Conservation (phyloP, 2,113 vertebrate genomes). For the Sapayoa aenigma region DNA sequence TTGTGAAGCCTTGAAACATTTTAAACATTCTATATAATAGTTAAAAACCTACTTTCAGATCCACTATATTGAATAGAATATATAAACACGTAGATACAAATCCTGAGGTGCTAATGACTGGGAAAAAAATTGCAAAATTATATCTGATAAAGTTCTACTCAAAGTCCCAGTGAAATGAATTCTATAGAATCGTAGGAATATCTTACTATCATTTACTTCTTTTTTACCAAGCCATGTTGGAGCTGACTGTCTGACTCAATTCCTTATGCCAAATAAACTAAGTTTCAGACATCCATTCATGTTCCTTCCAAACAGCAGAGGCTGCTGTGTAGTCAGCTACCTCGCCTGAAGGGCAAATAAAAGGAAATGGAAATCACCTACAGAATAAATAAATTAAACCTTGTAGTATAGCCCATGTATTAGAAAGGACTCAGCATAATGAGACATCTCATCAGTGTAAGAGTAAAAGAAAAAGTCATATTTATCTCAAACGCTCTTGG, state of each 20-base stretch:
- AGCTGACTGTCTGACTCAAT: neutral
- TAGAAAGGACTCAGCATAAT: constrained; percentile 35
- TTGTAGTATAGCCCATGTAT: neutral
- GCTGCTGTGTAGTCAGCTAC: constrained; percentile 5
- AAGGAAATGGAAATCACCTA: constrained; percentile 31
- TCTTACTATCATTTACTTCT: neutral
- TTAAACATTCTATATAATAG: neutral
- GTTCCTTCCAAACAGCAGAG: constrained; percentile 18
- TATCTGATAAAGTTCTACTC: neutral
- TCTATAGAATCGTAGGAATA: neutral
- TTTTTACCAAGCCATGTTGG: neutral
- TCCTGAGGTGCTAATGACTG: neutral
- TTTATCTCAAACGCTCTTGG: constrained; percentile 22
- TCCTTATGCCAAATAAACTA: neutral
- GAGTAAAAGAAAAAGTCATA: constrained; percentile 30
- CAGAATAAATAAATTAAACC: constrained; percentile 51
- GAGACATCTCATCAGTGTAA: constrained; percentile 40
- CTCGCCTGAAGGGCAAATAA: neutral
- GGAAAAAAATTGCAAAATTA: neutral
- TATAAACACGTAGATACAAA: neutral
- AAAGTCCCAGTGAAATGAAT: neutral
- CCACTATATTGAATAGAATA: neutral
- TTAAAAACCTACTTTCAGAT: neutral
- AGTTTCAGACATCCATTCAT: neutral
- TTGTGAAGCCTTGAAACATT: neutral